Evolutionary conservation across 2,113 vertebrate species (phyloP), one percentile per base, ranked within the genome.

Genomic region (Syrrhaptes paradoxus): DNA sequence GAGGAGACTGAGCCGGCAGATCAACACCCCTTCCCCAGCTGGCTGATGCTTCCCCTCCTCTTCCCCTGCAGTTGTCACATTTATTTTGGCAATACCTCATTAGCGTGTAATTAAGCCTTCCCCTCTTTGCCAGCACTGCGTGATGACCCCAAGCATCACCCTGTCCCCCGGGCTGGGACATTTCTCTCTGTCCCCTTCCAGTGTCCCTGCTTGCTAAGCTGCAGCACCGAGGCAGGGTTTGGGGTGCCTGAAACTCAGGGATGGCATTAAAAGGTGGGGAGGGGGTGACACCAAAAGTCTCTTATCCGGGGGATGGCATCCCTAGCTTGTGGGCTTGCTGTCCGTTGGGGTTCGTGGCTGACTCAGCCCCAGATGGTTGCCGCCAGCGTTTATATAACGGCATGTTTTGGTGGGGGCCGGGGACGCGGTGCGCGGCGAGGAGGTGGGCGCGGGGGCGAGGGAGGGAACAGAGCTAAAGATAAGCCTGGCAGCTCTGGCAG

Each of bases 391-490:
- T 97, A 92, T 34, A 13, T 90, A 97, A 97, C 67, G 21, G 67
- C 61, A 4, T 89, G 95, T 95, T 95, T 59, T 92, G 94, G 89
- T 45, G 95, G 96, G 95, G 96, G 96, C 95, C 96, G 96, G 91
- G 87, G 96, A 85, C 52, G 96, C 73, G 72, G 89, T 88, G 88
- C 31, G 51, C 70, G 85, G 94, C 55, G 95, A 93, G 91, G 95
- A 84, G 90, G 95, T 93, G 95, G 95, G 90, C 63, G 85, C 93
- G 95, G 96, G 94, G 95, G 85, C 94, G 92, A 96, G 73, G 88
- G 92, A 95, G 94, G 95, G 93, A 96, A 95, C 95, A 97, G 94
- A 92, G 95, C 96, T 96, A 96, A 95, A 96, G 95, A 97, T 97
- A 95, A 96, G 77, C 93, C 90, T 96, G 96, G 95, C 96, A 95